phyloP scores from a whole-genome alignment of 2,113 vertebrate genomes.

The Phalacrocorax brasilianus region DNA sequence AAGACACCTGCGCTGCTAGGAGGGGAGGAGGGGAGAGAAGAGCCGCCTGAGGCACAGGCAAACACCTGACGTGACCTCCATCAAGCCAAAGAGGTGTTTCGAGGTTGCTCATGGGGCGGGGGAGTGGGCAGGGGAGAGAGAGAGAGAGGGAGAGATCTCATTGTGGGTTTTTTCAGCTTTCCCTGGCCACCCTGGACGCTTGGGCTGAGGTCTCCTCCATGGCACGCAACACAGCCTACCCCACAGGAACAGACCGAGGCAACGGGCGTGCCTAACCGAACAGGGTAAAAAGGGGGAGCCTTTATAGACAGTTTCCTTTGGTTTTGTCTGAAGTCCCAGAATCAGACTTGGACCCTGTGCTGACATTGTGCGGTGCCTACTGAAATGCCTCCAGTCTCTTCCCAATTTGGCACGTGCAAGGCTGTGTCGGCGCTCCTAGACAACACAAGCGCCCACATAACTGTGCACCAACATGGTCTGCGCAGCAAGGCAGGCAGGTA shows the following conservation, averaged over 20 bases:
- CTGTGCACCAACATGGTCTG: rapidly evolving
- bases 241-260: rapidly evolving
- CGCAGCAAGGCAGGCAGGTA: not conserved
- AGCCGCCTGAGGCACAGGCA: not conserved
- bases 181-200: not conserved
- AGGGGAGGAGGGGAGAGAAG: not conserved
- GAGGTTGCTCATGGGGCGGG: not conserved
- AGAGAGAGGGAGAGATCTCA: not conserved
- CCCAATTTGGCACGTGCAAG: rapidly evolving
- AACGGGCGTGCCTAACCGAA: rapidly evolving
- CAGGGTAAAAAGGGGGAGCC: rapidly evolving
- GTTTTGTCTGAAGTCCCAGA: not conserved
- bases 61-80: not conserved
- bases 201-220: not conserved
- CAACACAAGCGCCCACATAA: rapidly evolving
- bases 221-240: too few relatives aligned
- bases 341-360: not conserved
- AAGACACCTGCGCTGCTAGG: not conserved
- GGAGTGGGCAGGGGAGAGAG: too few relatives aligned
- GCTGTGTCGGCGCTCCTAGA: rapidly evolving
- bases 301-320: not conserved
- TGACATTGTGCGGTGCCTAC: rapidly evolving
- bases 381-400: not conserved
- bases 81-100: rapidly evolving
- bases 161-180: not conserved